Percentiles rank a stretch among this genome's conserved stretches.
Conservation (phyloP, 2,797 vertebrate species). For the Heterohyrax brucei region DNA sequence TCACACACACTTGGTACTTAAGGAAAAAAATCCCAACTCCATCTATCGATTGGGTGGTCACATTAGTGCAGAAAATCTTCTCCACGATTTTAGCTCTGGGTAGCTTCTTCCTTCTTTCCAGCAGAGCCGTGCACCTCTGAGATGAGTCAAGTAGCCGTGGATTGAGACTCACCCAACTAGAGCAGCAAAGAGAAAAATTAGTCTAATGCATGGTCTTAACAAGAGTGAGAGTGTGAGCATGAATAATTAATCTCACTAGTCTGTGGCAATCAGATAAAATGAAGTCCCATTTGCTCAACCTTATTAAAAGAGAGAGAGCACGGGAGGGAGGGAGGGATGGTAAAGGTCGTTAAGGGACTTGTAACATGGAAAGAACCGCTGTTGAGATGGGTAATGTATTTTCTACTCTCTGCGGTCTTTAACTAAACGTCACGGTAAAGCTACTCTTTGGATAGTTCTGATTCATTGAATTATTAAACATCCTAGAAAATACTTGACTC, state of each 20-base stretch:
- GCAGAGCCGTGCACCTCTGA: constrained; percentile 57
- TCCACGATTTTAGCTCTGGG: constrained; percentile 47
- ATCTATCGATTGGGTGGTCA: constrained; percentile 38
- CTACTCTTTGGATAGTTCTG: constrained; percentile 88
- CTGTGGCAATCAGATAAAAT: constrained; percentile 91
- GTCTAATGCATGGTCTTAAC: constrained; percentile 92
- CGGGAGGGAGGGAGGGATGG: constrained; percentile 83
- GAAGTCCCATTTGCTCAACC: constrained; percentile 93
- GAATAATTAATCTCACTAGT: constrained; percentile 92
- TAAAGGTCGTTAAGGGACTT: constrained; percentile 92
- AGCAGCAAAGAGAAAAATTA: constrained; percentile 89
- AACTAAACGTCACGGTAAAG: constrained; percentile 90
- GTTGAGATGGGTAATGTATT: constrained; percentile 90
- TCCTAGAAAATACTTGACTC: constrained; percentile 84
- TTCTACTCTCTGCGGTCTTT: constrained; percentile 92
- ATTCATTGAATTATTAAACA: constrained; percentile 90
- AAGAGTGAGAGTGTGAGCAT: constrained; percentile 89
- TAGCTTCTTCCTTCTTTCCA: constrained; percentile 68
- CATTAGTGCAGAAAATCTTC: constrained; percentile 64
- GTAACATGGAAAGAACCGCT: constrained; percentile 88
- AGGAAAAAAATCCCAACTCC: constrained; percentile 49
- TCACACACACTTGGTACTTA: constrained; percentile 54
- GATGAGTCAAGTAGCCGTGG: constrained; percentile 66
- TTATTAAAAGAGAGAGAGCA: constrained; percentile 92
- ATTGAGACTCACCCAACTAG: constrained; percentile 81